Percentiles rank a stretch among this genome's conserved stretches.
Evolutionary conservation across 2,797 vertebrate species (phyloP).

Genomic region (Oreortyx pictus): DNA sequence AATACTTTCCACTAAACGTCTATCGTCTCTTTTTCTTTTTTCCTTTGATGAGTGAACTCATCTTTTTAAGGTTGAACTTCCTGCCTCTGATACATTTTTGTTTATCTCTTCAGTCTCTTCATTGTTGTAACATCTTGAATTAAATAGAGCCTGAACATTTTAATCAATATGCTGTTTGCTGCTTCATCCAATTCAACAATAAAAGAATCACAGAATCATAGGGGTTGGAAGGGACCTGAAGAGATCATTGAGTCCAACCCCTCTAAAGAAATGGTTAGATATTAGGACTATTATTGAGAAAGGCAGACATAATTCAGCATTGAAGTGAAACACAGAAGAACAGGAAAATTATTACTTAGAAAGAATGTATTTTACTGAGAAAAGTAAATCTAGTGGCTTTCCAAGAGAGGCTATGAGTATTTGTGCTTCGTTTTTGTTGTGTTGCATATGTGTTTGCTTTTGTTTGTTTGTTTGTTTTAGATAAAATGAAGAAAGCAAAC

Average conservation of each 20-base stretch:
- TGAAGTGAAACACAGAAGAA: constrained; percentile 2
- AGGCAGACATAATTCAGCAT: constrained; percentile 41
- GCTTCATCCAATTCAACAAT: constrained; percentile 30
- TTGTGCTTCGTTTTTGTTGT: background rate
- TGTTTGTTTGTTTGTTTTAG: background rate
- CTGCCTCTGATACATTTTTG: background rate
- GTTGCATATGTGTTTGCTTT: no score
- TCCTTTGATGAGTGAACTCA: background rate
- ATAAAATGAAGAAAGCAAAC: background rate
- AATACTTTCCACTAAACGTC: background rate
- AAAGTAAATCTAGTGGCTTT: constrained; percentile 18
- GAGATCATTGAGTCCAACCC: no score
- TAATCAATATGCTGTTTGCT: constrained; percentile 62
- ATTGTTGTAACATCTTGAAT: constrained; percentile 19
- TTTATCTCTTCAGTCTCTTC: constrained; percentile 6
- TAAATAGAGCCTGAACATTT: constrained; percentile 51
- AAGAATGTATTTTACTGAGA: constrained; percentile 24
- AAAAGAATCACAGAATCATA: background rate
- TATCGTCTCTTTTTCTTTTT: background rate
- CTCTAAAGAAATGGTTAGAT: background rate
- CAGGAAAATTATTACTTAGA: constrained; percentile 33
- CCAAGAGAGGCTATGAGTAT: background rate
- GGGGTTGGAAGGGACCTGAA: no score
- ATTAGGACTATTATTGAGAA: constrained; percentile 59
- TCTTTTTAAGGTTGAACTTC: constrained; percentile 17